Percentiles rank a stretch among this genome's conserved stretches.
These are phyloP conservation scores for Dromas ardeola DNA, from an alignment of 2,113 vertebrate species.

Conservation along the genomic window DNA sequence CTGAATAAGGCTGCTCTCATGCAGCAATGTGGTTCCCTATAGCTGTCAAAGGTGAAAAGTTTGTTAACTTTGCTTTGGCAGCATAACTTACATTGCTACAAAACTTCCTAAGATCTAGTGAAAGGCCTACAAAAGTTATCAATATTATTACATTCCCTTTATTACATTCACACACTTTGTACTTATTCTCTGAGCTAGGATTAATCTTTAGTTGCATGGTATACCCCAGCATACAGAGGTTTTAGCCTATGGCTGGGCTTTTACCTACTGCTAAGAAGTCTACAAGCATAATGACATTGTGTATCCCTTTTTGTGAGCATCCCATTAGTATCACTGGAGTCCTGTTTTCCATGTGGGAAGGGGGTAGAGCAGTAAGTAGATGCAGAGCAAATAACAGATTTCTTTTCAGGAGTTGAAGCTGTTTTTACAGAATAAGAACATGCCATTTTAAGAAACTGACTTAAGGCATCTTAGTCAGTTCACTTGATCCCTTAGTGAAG, in stretches of 20 bases:
- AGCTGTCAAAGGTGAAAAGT: background rate
- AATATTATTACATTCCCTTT: background rate
- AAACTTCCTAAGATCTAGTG: background rate
- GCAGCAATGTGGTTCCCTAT: rapidly evolving
- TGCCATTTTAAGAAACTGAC: background rate
- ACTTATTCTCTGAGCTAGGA: background rate
- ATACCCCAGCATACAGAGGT: background rate
- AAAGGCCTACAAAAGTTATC: background rate
- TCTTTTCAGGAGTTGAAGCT: background rate
- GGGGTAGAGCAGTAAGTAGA: background rate
- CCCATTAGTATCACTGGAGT: background rate
- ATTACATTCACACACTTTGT: background rate
- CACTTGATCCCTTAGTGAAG: background rate
- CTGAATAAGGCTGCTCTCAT: background rate
- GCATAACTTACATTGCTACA: background rate
- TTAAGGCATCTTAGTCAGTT: background rate
- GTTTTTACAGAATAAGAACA: background rate
- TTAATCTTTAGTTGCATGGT: background rate
- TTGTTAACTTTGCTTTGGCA: background rate
- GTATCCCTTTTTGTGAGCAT: background rate
- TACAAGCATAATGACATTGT: too few relatives aligned
- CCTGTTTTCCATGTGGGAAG: background rate
- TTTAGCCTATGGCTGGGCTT: background rate
- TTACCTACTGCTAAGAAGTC: background rate
- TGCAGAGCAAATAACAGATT: background rate